Evolutionary conservation across 2,113 vertebrate species (phyloP), one percentile per base, ranked within the genome.

Genomic region (Myodes glareolus): DNA sequence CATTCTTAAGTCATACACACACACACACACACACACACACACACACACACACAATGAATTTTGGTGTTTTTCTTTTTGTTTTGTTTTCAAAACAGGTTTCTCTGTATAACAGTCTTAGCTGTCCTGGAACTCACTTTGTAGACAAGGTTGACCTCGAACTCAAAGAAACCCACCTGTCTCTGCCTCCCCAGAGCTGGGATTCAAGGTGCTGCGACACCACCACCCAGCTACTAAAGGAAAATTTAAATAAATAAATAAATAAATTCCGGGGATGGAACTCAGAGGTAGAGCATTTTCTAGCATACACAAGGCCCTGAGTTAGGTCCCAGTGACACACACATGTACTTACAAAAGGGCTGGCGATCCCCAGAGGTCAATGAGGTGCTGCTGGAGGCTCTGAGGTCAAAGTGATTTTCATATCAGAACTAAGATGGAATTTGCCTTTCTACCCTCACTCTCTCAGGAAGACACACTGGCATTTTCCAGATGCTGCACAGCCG

Each of bases 351-450:
- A 36, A 72, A 85, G 88, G 45, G n/a, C 55, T 65, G 27, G 91
- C 78, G 78, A 68, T 39, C 3, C 3, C 2, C 25, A 27, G 65
- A n/a, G 42, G 47, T 31, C 27, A 55, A 68, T 9, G 8, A 61
- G n/a, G 25, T 4, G 9, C 84, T 93, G 85, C 5, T 11, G 73
- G 39, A 10, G n/a, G 39, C 29, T 73, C 77, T 52, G 31, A 73
- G 31, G 25, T 73, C 88, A 96, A 72, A 73, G 82, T 61, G 72
- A 70, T 93, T 82, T 95, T 91, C 72, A 42, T 89, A 92, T 50
- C 70, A 90, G 50, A 61, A 65, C 33, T 88, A 36, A 80, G 21
- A 45, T 78, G 31, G 50, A 31, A 84, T 65, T 81, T 80, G 31
- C 33, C 27, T 73, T 87, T 67, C 68, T 31, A 33, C 29, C 90